These are phyloP conservation scores for Nephila pilipes DNA, from an alignment of 1,140 invertebrate species.

Conservation along the genomic window DNA sequence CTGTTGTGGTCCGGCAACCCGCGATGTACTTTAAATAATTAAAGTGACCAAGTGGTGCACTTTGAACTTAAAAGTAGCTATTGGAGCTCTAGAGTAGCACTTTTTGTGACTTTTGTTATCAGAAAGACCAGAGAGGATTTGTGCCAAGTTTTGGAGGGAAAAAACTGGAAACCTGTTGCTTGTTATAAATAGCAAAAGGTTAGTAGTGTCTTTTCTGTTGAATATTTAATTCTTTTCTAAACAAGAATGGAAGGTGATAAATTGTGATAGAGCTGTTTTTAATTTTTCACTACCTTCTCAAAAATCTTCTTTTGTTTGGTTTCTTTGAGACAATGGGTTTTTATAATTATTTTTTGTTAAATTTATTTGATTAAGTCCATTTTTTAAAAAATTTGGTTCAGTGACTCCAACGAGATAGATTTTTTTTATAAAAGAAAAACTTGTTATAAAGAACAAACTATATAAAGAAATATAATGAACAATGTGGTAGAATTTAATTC, in stretches of 20 bases:
- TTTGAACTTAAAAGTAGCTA: not conserved
- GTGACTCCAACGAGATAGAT: not conserved
- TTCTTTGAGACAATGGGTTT: not conserved
- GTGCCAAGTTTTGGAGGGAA: conserved; percentile 47
- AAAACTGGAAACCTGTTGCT: conserved; percentile 50
- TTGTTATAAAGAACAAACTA: not conserved
- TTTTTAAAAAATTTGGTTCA: not conserved
- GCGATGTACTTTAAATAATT: not conserved
- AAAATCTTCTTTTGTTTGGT: not conserved
- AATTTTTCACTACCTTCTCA: not conserved
- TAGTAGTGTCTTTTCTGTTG: conserved; percentile 40
- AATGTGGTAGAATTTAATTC: too few species aligned
- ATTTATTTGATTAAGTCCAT: not conserved
- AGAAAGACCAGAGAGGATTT: conserved; percentile 17
- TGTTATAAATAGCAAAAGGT: conserved; percentile 54
- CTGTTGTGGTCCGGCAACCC: not conserved
- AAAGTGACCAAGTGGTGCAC: not conserved
- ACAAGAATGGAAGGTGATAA: not conserved
- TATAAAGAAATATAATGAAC: too few species aligned
- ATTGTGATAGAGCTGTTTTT: not conserved
- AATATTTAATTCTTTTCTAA: not conserved
- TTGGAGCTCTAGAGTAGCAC: not conserved
- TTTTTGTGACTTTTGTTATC: conserved; percentile 25
- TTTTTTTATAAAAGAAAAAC: not conserved
- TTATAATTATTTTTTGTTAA: not conserved